Base-by-base conservation (phyloP, 2,888 invertebrate genomes). In the Acleris cristana region DNA sequence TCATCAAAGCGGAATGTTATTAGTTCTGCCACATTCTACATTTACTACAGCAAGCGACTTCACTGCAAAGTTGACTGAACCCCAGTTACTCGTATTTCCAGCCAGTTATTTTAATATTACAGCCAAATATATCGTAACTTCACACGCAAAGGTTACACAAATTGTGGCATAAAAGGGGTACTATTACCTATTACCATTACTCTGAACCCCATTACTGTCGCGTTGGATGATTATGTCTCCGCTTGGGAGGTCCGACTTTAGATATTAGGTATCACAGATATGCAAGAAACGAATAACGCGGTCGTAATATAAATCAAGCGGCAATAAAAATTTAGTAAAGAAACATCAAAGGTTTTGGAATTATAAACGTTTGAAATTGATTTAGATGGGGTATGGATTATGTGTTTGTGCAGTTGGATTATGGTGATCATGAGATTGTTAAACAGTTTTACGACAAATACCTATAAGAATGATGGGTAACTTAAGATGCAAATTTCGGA, bases 301-400 rank as follows among this genome's bases (percentile, higher is more conserved):
- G 23, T 58, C 67, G 58, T 67, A 57, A 58, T 57, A 67, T 67
- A 67, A 67, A 67, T 67, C 67, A 58, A 45, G 51, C 21, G 23
- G 61, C 30, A 62, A 62, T 66, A 62, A 61, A 48, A 48, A 23
- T 52, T 52, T 62, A 30, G 51, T 51, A 51, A 61, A 61, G 61
- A 18, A 54, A 62, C 56, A 45, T 66, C 61, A 66, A 66, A 66
- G 52, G 45, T 52, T 52, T 57, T 49, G 30, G 14, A 19, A 55
- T 48, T 48, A 49, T 63, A 66, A 45, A 61, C 30, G 44, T 45
- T 26, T 19, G 2, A 48, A 60, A 66, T 61, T 66, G 56, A 66
- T 66, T 61, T 51, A 56, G 56, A 57, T 66, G 66, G 51, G 56
- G n/a, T 26, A 56, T 48, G 21, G 44, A 53, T 57, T 53, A 26